phyloP scores from a whole-genome alignment of 2,888 invertebrate species.

The Cistogaster globosa region DNA sequence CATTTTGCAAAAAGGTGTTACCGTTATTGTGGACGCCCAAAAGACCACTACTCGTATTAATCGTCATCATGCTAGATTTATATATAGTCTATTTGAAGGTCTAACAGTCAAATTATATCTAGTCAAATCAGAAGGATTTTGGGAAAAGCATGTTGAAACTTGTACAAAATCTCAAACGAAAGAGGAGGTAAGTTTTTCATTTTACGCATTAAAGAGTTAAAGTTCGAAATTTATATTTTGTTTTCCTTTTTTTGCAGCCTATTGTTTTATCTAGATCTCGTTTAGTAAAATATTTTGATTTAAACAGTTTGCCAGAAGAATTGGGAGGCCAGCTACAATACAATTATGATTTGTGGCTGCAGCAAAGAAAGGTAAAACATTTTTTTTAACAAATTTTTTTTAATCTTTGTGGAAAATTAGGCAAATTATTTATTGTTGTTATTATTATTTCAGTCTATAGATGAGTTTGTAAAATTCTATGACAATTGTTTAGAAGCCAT shows the following conservation, averaged over 20 bases:
- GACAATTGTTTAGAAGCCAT: slow-evolving; percentile 85
- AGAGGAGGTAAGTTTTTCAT: slow-evolving; percentile 83
- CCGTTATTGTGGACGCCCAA: slow-evolving; percentile 87
- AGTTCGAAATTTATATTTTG: background rate
- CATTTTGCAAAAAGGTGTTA: slow-evolving; percentile 84
- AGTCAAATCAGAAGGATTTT: slow-evolving; percentile 89
- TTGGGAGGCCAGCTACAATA: slow-evolving; percentile 89
- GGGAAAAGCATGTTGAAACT: slow-evolving; percentile 90
- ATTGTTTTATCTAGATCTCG: slow-evolving; percentile 88
- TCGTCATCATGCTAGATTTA: slow-evolving; percentile 85
- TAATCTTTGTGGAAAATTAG: background rate
- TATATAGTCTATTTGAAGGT: slow-evolving; percentile 84
- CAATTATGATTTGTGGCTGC: slow-evolving; percentile 89
- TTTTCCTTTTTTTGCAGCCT: slow-evolving; percentile 85
- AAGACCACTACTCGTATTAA: slow-evolving; percentile 86
- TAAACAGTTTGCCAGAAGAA: slow-evolving; percentile 88
- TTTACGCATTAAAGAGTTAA: background rate
- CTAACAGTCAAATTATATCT: slow-evolving; percentile 85
- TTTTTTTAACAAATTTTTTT: background rate
- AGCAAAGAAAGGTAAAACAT: slow-evolving; percentile 87
- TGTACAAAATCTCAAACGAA: slow-evolving; percentile 86
- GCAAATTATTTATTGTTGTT: background rate
- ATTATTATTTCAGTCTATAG: slow-evolving; percentile 85
- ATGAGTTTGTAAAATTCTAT: slow-evolving; percentile 87
- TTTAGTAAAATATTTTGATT: slow-evolving; percentile 87